Evolutionary conservation across 2,797 vertebrate genomes (phyloP), one percentile per base, ranked within the genome.

Genomic region (Astyanax mexicanus): DNA sequence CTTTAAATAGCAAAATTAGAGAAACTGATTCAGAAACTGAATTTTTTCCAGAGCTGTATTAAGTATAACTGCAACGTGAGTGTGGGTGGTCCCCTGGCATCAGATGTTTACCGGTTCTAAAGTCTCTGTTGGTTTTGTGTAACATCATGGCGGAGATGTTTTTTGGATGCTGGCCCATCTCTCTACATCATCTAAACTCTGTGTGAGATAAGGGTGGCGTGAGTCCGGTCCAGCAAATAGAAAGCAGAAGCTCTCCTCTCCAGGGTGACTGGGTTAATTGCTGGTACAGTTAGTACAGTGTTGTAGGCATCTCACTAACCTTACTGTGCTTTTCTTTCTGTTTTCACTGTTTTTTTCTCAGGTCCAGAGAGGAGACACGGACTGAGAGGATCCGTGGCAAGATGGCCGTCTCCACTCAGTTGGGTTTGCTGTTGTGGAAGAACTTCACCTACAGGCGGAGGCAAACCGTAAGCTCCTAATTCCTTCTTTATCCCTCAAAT

Each of bases 401-500:
- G 86, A 99, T 99, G 97, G 90, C 95, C 61, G 93, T 94, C 87
- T 96, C 93, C 93, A 93, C 96, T 2, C 98, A 99, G 85, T 86
- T 99, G 90, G 94, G 96, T 68, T 89, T 99, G 89, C 92, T 99
- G 84, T 93, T 99, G 0, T 99, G 98, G 98, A 99, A 99, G 89
- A 99, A 99, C 88, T 95, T 99, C 85, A 98, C 97, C 3, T 99
- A 92, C 86, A 87, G 97, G 90, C 94, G 95, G 90, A 89, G 98
- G 86, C 97, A 99, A 81, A 98, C 96, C n/a, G 98, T 99, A 90
- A 97, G 98, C 90, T 75, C 8, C 66, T 57, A 51, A n/a, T n/a
- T n/a, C 25, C 4, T 0, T 8, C 0, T 1, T 51, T 38, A 12
- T 25, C 29, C 6, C 4, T 57, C n/a, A 27, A 6, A 4, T 47